phyloP scores from a whole-genome alignment of 1,140 invertebrate species.

The Agrypnia vestita region DNA sequence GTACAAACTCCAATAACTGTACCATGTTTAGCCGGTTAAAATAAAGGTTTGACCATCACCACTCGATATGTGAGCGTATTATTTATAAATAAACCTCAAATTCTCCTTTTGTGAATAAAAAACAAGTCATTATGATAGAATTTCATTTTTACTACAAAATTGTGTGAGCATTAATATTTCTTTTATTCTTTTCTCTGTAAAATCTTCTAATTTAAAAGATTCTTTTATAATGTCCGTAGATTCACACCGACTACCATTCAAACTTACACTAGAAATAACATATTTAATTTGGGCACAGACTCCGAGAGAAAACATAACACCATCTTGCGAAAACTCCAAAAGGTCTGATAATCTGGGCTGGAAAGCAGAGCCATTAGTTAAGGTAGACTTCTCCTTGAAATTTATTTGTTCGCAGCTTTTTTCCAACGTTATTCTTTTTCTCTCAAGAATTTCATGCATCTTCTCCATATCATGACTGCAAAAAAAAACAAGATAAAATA shows the following conservation, averaged over 20 bases:
- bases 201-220: constrained; percentile 63
- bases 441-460: neutral
- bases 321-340: constrained; percentile 66
- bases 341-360: constrained; percentile 67
- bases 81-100: too few relatives aligned
- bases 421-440: constrained; percentile 63
- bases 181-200: constrained; percentile 64
- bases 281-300: constrained; percentile 66
- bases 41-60: too few relatives aligned
- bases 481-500: constrained; percentile 45
- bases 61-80: too few relatives aligned
- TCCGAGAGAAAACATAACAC: constrained; percentile 65
- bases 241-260: constrained; percentile 40
- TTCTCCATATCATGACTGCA: constrained; percentile 61
- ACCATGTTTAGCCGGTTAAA: too few relatives aligned
- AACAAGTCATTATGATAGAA: constrained; percentile 47
- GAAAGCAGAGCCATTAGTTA: constrained; percentile 65
- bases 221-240: constrained; percentile 17
- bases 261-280: constrained; percentile 63
- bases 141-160: constrained; percentile 66
- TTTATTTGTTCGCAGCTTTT: constrained; percentile 65
- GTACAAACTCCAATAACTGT: too few relatives aligned
- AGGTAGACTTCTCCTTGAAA: constrained; percentile 60
- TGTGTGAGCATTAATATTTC: constrained; percentile 69
- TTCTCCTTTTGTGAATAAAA: neutral